Evolutionary conservation across 2,888 invertebrate genomes (phyloP), one percentile per base, ranked within the genome.

Genomic region (Fragum sueziense): DNA sequence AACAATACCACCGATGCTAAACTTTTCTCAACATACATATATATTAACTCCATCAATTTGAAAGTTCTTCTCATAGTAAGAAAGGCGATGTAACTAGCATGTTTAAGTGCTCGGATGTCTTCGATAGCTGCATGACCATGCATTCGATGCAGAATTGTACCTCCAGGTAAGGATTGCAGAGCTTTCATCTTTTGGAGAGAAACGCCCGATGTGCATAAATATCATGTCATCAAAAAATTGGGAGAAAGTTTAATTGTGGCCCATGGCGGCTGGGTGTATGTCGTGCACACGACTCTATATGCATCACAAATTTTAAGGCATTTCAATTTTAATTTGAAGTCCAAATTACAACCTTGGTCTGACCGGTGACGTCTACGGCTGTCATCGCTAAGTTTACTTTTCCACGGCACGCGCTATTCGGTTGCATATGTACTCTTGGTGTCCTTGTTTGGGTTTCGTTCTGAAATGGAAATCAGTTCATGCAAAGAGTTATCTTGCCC

Each of bases 271-370:
- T n/a, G 65, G 41, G 4, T 65, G 65, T 65, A 41, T 65, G 65
- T 34, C 34, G n/a, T 57, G 70, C 70, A 70, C 70, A 70, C 70
- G 70, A 70, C 70, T 14, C 11, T 34, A 27, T 52, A 70, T 52
- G 70, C 70, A 54, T 70, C 54, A 70, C 22, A 70, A 57, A 31
- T 31, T 70, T 57, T 27, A 22, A 70, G 70, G 57, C 70, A 70
- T 70, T 52, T 57, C 34, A 34, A 52, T 57, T 69, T 65, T 27
- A 65, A 65, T 65, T 65, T 65, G 17, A 65, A 65, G 27, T 27
- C 33, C 20, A 65, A 33, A 65, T 62, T 27, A 65, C 34, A 37
- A 65, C n/a, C 65, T 41, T 27, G 20, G 61, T 47, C n/a, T 14
- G 47, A 47, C 47, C n/a, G 47, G 14, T 47, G 33, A 33, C 6